Evolutionary conservation across 2,113 vertebrate genomes (phyloP).

Genomic region (Pandion haliaetus): DNA sequence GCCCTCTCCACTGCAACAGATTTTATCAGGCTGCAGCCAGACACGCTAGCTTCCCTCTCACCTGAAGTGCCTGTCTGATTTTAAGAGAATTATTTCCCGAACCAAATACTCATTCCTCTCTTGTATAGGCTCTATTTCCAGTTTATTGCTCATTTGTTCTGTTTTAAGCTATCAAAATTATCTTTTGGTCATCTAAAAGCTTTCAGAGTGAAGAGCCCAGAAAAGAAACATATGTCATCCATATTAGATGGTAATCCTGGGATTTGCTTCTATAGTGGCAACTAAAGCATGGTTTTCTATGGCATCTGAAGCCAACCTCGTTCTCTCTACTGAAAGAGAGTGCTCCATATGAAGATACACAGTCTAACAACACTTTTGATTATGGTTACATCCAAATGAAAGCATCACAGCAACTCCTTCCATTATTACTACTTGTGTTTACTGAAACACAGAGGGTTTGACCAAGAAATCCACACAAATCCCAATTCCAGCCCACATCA

Average conservation of each 20-base stretch:
- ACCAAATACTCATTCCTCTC: not conserved
- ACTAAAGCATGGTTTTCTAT: not conserved
- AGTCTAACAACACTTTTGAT: not conserved
- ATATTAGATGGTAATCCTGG: not conserved
- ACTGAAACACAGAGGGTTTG: not conserved
- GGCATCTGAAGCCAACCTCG: not conserved
- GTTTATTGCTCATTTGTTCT: conserved; percentile 31
- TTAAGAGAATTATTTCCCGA: conserved; percentile 28
- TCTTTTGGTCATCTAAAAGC: not conserved
- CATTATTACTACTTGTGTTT: not conserved
- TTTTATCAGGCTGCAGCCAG: conserved; percentile 32
- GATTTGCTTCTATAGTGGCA: not conserved
- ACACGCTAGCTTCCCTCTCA: not conserved
- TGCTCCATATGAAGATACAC: not conserved
- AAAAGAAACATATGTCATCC: not conserved
- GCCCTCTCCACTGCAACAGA: not conserved
- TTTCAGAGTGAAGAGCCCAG: not conserved
- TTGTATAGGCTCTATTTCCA: not conserved
- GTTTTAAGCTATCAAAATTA: conserved; percentile 10
- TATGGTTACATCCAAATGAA: not conserved
- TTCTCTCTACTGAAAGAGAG: not conserved
- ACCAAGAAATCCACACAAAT: not conserved
- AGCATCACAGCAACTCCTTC: not conserved
- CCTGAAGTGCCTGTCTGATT: not conserved
- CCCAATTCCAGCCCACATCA: not conserved